Evolutionary conservation across 1,140 invertebrate species (phyloP), one percentile per base, ranked within the genome.

Genomic region (Drosophila kepulauana): DNA sequence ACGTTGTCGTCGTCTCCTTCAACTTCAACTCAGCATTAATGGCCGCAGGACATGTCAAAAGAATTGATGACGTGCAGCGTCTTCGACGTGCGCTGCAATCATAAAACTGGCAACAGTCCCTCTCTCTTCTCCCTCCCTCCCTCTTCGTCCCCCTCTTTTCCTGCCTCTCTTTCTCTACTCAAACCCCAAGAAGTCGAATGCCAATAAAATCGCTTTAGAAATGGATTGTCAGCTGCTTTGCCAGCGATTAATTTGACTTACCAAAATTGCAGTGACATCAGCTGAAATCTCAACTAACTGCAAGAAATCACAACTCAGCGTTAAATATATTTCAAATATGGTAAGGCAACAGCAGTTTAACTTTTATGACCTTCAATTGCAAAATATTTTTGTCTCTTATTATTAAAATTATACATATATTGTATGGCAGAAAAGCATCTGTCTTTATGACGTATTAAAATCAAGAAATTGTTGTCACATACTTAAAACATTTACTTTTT

Each of bases 31-130:
- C 43, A 48, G 30, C 45, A 72, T 84, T 84, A 85, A 78, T 80
- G 70, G 81, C 75, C 78, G 78, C 69, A 85, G 74, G 78, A 65
- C 81, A 85, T 85, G 78, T 85, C 74, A 85, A 85, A 85, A 61
- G 78, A 85, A 85, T 79, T 84, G 81, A 79, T 82, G 81, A 79
- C 68, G 81, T 62, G 78, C 77, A 73, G 69, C 77, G 69, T 79
- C 74, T 78, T 75, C 69, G 69, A 85, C 81, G 82, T 84, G 81
- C 74, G 54, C 68, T 84, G 81, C 78, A 85, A 82, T 81, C 79
- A 81, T 82, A 81, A 85, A 80, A 59, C 68, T 73, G 71, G 41
- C 67, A 59, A 59, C 54, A 65, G 45, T 43, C 16, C 8, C 33
- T 8, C 52, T 6, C 15, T 15, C 33, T 35, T 2, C 48, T 13